Base-by-base conservation (phyloP, 2,888 invertebrate genomes). In the Crossocerus cetratus region DNA sequence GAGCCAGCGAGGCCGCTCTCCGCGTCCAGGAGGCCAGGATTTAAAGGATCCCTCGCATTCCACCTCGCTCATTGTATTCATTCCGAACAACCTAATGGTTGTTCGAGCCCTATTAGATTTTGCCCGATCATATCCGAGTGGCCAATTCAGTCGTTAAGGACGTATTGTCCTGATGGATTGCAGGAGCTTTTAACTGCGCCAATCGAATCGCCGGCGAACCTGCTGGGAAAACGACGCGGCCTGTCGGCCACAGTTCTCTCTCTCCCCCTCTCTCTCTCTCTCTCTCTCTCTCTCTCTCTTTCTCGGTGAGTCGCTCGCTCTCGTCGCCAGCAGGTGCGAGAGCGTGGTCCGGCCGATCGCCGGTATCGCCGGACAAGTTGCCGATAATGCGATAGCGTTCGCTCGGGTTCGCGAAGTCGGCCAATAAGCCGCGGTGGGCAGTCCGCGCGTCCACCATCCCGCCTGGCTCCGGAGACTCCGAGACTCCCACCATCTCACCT, bases 401-500 rank as follows among this genome's bases (percentile, higher is more conserved):
- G 69, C 57, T 68, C 74, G 68, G 72, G 73, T 66, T 81, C 71
- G 80, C 73, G 60, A 84, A 84, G 83, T 86, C 81, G 86, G 84
- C 88, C 88, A 89, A 89, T 89, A 86, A 86, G 88, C 86, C 88
- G 84, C 86, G 75, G 88, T 89, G 87, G 88, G 88, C 87, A 86
- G 88, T 87, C 86, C 88, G 76, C 88, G 76, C 85, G 81, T 81
- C 83, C 83, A 82, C 86, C 84, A 84, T 86, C 84, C 74, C 80
- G 8, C 83, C 84, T 85, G 85, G 86, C 86, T 86, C 32, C 32
- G 87, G 87, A 86, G 85, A 84, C 84, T 84, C 77, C 83, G 84
- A 83, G 83, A 82, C 86, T 81, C 80, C 77, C 81, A 80, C 82
- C 74, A 32, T 78, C 72, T 83, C 83, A 83, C 76, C 76, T 74